Percentiles rank a stretch among this genome's conserved stretches.
These are phyloP conservation scores for Ceratitis capitata DNA, from an alignment of 1,140 invertebrate genomes.

Conservation along the genomic window DNA sequence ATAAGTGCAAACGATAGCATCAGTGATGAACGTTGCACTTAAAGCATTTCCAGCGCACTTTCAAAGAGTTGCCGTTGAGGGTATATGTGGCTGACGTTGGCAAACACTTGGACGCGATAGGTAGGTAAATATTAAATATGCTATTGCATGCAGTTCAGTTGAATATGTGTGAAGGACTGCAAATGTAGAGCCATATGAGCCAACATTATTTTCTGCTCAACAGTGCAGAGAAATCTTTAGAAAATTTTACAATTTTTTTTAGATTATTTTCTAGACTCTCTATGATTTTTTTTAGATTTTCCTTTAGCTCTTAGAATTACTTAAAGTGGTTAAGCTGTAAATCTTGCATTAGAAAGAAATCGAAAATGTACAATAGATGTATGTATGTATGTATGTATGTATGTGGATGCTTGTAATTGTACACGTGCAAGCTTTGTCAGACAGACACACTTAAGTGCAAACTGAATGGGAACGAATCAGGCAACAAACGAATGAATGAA, in stretches of 20 bases:
- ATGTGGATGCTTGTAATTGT: not conserved
- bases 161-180: no score
- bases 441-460: constrained; percentile 17
- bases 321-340: no score
- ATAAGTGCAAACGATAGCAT: not conserved
- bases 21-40: not conserved
- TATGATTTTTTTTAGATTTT: not conserved
- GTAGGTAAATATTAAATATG: no score
- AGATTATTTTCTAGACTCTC: no score
- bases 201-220: no score
- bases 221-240: no score
- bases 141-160: no score
- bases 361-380: no score
- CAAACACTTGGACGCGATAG: not conserved
- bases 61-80: not conserved
- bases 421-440: not conserved
- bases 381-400: no score
- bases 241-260: no score
- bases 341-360: no score
- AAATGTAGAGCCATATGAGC: no score
- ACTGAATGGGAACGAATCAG: not conserved
- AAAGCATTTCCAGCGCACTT: not conserved
- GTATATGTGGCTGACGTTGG: not conserved
- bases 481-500: not conserved
- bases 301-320: not conserved